Evolutionary conservation across 1,140 invertebrate species (phyloP).

Genomic region (Drosophila ficusphila): DNA sequence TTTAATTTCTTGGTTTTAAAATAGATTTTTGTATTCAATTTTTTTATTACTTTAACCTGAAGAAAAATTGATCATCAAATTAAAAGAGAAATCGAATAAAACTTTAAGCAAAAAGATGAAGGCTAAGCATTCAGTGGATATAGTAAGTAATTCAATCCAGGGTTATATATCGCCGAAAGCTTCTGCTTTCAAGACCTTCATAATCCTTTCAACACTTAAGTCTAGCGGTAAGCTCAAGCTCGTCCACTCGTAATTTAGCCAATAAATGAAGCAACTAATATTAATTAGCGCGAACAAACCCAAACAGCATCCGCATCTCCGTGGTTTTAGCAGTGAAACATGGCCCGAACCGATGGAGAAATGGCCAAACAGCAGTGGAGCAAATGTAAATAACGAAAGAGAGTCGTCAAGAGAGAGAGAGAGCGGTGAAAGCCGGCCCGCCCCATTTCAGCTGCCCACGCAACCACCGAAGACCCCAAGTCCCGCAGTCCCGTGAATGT

Average conservation of each 20-base stretch:
- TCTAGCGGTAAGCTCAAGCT: background rate
- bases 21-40: too few relatives aligned
- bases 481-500: slow-evolving; percentile 20
- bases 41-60: too few relatives aligned
- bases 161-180: background rate
- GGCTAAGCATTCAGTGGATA: background rate
- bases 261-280: slow-evolving; percentile 70
- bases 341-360: slow-evolving; percentile 22
- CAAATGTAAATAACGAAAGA: slow-evolving; percentile 52
- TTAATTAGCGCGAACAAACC: slow-evolving; percentile 53
- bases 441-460: slow-evolving; percentile 42
- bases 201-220: slow-evolving; percentile 44
- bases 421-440: slow-evolving; percentile 36
- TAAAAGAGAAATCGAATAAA: background rate
- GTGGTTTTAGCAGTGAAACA: slow-evolving; percentile 47
- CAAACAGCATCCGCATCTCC: slow-evolving; percentile 34
- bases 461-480: slow-evolving; percentile 1
- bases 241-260: slow-evolving; percentile 27
- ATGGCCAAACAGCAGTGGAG: slow-evolving; percentile 4
- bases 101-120: background rate
- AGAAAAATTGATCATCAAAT: too few relatives aligned
- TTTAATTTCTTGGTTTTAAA: too few relatives aligned
- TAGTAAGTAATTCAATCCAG: background rate
- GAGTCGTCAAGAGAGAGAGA: background rate
- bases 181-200: background rate